phyloP scores from a whole-genome alignment of 2,113 vertebrate species.

The Eclectus roratus region DNA sequence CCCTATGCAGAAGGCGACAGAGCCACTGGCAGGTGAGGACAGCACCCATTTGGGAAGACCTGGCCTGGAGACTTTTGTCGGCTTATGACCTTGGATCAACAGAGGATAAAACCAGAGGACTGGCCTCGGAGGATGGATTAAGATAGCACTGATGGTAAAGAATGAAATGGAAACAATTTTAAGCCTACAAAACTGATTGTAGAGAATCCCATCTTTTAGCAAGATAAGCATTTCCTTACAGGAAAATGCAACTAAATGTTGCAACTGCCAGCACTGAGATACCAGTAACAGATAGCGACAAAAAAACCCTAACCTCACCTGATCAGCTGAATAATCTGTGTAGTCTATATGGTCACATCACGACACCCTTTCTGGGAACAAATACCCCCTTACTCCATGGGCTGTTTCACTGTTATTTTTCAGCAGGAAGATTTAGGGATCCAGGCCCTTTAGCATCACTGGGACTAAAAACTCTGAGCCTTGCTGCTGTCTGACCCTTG shows the following conservation, averaged over 20 bases:
- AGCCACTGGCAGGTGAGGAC: not conserved
- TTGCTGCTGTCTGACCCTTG: not conserved
- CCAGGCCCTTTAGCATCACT: not conserved
- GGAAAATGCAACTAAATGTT: not conserved
- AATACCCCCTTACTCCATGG: not conserved
- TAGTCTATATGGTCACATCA: not conserved
- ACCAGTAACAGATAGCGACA: not conserved
- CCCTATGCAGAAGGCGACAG: not conserved
- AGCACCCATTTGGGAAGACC: not conserved
- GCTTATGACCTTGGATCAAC: rapidly evolving
- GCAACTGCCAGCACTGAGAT: not conserved
- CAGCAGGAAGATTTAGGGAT: not conserved
- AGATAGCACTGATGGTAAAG: not conserved
- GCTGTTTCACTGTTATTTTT: not conserved
- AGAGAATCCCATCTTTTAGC: not conserved
- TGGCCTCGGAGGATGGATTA: not conserved
- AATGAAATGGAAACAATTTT: not conserved
- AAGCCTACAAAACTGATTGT: not conserved
- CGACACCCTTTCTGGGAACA: not conserved
- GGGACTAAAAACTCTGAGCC: not conserved
- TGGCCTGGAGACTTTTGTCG: not conserved
- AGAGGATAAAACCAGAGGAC: not conserved
- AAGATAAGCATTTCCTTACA: constrained; percentile 32
- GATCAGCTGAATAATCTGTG: not conserved
- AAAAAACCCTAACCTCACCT: not conserved